Conservation (phyloP, 2,888 invertebrate species). For the Pollenia angustigena region DNA sequence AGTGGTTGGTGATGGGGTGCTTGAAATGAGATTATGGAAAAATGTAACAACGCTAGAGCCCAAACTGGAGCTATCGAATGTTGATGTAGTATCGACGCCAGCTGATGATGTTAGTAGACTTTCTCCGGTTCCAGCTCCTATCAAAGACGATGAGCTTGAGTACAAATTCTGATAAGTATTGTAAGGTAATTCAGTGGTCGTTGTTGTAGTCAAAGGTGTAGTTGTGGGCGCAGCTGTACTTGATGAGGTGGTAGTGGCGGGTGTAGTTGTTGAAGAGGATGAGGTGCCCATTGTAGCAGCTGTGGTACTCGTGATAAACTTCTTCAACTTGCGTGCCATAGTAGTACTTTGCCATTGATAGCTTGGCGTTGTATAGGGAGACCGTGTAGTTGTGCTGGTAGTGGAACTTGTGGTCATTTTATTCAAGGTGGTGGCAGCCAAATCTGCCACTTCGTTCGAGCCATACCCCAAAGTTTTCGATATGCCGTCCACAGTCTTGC, state of each 20-base stretch:
- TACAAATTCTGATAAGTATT: slow-evolving; percentile 78
- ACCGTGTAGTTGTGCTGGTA: slow-evolving; percentile 75
- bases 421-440: slow-evolving; percentile 74
- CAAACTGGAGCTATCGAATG: slow-evolving; percentile 67
- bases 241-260: slow-evolving; percentile 74
- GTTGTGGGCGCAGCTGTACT: slow-evolving; percentile 72
- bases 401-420: slow-evolving; percentile 75
- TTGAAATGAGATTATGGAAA: slow-evolving; percentile 79
- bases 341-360: slow-evolving; percentile 84
- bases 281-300: slow-evolving; percentile 78
- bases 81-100: slow-evolving; percentile 74
- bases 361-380: slow-evolving; percentile 82
- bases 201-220: slow-evolving; percentile 76
- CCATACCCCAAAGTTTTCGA: slow-evolving; percentile 81
- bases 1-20: slow-evolving; percentile 77
- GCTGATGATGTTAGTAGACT: slow-evolving; percentile 64
- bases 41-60: slow-evolving; percentile 79
- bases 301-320: slow-evolving; percentile 83
- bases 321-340: slow-evolving; percentile 84
- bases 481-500: slow-evolving; percentile 84
- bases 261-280: slow-evolving; percentile 74
- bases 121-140: slow-evolving; percentile 37
- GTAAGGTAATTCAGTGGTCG: slow-evolving; percentile 80
- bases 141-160: slow-evolving; percentile 76
- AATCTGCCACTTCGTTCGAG: slow-evolving; percentile 81